Percentiles rank a stretch among this genome's conserved stretches.
Evolutionary conservation across 2,797 vertebrate species (phyloP).

Genomic region (Leptatherina wallacei): DNA sequence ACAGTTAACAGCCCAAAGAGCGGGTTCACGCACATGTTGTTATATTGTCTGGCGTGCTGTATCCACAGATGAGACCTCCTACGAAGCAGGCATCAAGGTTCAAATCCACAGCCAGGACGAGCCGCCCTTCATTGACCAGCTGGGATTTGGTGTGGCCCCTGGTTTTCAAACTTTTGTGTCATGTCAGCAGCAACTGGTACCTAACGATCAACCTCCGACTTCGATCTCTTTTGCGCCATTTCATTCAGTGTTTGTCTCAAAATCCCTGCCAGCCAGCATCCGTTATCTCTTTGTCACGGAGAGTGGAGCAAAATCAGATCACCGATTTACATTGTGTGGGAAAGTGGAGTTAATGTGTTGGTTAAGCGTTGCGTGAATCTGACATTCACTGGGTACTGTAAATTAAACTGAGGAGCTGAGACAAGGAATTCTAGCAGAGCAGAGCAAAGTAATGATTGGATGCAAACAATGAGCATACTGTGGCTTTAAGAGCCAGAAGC

Average conservation of each 20-base stretch:
- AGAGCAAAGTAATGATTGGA: conserved; percentile 48
- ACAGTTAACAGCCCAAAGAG: conserved; percentile 12
- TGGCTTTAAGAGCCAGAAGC: conserved; percentile 49
- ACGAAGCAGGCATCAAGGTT: conserved; percentile 94
- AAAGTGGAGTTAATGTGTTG: conserved; percentile 41
- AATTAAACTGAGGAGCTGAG: conserved; percentile 38
- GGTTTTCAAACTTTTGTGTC: conserved; percentile 91
- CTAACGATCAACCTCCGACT: conserved; percentile 66
- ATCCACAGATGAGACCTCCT: conserved; percentile 91
- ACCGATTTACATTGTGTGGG: conserved; percentile 35
- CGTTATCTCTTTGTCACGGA: conserved; percentile 55
- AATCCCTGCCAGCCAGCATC: conserved; percentile 30
- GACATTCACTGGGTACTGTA: not conserved
- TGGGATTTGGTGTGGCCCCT: conserved; percentile 91
- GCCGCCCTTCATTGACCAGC: conserved; percentile 92
- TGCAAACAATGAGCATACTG: conserved; percentile 35
- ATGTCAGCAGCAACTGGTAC: conserved; percentile 89
- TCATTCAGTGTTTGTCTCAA: conserved; percentile 56
- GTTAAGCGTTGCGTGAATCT: conserved; percentile 28
- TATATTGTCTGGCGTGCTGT: conserved; percentile 74
- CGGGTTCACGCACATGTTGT: conserved; percentile 46
- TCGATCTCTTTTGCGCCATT: conserved; percentile 37
- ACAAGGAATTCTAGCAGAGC: conserved; percentile 42
- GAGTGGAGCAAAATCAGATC: conserved; percentile 65
- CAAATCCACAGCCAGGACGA: conserved; percentile 96